These are phyloP conservation scores for Cyclura pinguis DNA, from an alignment of 2,797 vertebrate species.

Conservation along the genomic window DNA sequence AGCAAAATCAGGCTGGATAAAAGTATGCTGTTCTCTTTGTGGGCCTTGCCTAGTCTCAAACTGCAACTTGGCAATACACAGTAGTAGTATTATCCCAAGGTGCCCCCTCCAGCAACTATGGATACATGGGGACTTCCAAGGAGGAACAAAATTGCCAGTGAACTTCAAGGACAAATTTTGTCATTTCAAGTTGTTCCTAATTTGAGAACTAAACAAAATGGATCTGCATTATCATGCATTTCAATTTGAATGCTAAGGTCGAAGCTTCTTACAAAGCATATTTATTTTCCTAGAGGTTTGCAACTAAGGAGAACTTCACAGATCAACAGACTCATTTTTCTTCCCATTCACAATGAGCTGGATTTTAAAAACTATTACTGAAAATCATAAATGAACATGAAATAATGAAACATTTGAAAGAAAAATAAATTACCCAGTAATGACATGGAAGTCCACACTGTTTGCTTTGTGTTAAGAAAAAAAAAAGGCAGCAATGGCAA, in stretches of 20 bases:
- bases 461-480: neutral
- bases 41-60: neutral
- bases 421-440: neutral
- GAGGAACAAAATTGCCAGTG: neutral
- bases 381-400: neutral
- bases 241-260: neutral
- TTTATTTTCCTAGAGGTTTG: neutral
- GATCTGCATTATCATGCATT: neutral
- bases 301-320: neutral
- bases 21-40: neutral
- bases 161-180: slow-evolving; percentile 1
- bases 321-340: neutral
- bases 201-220: neutral
- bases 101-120: neutral
- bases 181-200: slow-evolving; percentile 33
- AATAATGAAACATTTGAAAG: too few species aligned
- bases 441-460: neutral
- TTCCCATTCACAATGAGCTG: neutral
- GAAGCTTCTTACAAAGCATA: neutral
- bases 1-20: neutral
- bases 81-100: neutral
- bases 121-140: neutral
- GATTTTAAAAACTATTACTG: slow-evolving; percentile 3
- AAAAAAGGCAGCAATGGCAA: neutral
- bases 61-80: neutral